Conservation (phyloP, 2,888 invertebrate genomes). For the Pollenia angustigena region DNA sequence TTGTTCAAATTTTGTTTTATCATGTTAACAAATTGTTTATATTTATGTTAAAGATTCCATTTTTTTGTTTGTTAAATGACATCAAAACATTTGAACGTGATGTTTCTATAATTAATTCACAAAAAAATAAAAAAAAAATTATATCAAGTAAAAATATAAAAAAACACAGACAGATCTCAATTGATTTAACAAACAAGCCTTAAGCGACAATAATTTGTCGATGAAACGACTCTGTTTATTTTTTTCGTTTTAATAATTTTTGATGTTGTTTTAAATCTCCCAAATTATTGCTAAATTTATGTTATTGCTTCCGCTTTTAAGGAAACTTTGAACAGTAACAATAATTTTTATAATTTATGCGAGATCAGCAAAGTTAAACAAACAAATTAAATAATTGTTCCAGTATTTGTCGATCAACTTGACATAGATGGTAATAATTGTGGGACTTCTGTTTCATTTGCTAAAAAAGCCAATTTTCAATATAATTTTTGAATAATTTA, state of each 20-base stretch:
- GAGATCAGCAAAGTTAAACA: background rate
- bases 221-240: slow-evolving; percentile 23
- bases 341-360: slow-evolving; percentile 30
- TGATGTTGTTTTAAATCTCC: background rate
- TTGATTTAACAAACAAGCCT: slow-evolving; percentile 16
- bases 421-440: slow-evolving; percentile 38
- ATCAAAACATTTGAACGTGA: slow-evolving; percentile 55
- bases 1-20: slow-evolving; percentile 44
- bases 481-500: background rate
- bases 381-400: slow-evolving; percentile 44
- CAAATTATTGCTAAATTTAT: slow-evolving; percentile 44
- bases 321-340: slow-evolving; percentile 11
- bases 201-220: slow-evolving; percentile 1
- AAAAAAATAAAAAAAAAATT: slow-evolving; percentile 1
- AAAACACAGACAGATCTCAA: slow-evolving; percentile 20
- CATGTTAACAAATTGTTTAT: slow-evolving; percentile 58
- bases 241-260: slow-evolving; percentile 6
- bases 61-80: background rate
- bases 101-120: slow-evolving; percentile 60
- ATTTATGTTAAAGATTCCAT: slow-evolving; percentile 43
- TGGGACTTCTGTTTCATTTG: slow-evolving; percentile 45
- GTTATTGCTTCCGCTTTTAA: slow-evolving; percentile 52
- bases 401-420: slow-evolving; percentile 23
- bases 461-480: slow-evolving; percentile 20
- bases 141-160: background rate